Conservation (phyloP, 2,113 vertebrate species). For the Cromileptes altivelis region DNA sequence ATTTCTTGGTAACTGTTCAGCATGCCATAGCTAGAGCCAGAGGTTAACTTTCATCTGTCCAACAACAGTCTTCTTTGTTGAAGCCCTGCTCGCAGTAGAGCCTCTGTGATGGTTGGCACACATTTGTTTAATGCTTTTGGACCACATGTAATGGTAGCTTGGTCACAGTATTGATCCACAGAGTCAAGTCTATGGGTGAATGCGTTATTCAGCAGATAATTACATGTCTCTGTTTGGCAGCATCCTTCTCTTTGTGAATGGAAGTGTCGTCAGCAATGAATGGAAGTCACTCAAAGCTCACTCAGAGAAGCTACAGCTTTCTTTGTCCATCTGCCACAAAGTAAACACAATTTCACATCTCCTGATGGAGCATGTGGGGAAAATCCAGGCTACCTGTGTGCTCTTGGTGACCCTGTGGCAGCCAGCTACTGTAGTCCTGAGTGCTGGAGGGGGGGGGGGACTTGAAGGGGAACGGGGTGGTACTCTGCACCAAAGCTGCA, state of each 20-base stretch:
- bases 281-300: background rate
- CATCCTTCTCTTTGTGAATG: conserved; percentile 4
- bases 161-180: conserved; percentile 10
- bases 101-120: background rate
- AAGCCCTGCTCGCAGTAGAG: background rate
- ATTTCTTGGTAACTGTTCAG: background rate
- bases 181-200: background rate
- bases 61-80: background rate
- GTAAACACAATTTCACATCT: conserved; percentile 27
- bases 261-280: conserved; percentile 15
- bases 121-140: background rate
- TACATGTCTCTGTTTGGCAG: conserved; percentile 19
- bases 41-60: background rate
- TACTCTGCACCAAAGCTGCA: conserved; percentile 75
- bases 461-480: conserved; percentile 19
- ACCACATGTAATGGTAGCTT: background rate
- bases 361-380: conserved; percentile 4
- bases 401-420: background rate
- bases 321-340: conserved; percentile 14
- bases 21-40: background rate
- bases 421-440: conserved; percentile 49
- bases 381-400: background rate
- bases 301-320: background rate
- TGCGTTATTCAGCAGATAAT: conserved; percentile 22
- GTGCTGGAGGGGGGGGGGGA: background rate